Percentiles rank a stretch among this genome's conserved stretches.
Conservation (phyloP, 2,797 vertebrate genomes). For the Pipistrellus nathusii region DNA sequence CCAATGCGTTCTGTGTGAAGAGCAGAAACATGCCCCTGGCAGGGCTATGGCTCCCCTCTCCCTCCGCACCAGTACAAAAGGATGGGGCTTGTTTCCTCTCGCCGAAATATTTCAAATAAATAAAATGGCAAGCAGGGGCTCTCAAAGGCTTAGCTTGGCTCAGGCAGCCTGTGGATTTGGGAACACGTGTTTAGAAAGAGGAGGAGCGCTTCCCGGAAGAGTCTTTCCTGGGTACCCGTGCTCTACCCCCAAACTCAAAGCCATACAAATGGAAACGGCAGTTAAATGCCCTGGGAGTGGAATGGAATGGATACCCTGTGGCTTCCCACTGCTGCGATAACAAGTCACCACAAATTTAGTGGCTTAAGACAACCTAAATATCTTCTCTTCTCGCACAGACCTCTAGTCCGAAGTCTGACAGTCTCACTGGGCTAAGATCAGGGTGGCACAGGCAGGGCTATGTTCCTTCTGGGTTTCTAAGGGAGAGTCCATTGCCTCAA, state of each 20-base stretch:
- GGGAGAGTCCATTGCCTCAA: neutral
- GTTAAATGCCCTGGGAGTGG: neutral
- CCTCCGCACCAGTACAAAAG: neutral
- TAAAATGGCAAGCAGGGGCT: neutral
- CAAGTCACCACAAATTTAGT: neutral
- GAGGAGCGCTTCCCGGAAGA: slow-evolving; percentile 1
- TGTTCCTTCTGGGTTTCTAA: neutral
- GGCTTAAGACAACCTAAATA: neutral
- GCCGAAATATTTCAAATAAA: neutral
- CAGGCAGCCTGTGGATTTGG: neutral
- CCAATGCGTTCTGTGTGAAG: neutral
- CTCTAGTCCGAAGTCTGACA: neutral
- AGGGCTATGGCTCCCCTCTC: neutral
- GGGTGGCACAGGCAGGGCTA: neutral
- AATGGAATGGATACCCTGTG: neutral
- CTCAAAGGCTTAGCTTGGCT: neutral
- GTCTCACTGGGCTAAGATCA: neutral
- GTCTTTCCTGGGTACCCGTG: slow-evolving; percentile 19
- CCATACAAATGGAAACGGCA: slow-evolving; percentile 28
- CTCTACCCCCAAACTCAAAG: neutral
- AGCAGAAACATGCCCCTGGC: neutral
- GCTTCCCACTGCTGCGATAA: neutral
- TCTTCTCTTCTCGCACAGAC: neutral
- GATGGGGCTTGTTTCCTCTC: neutral
- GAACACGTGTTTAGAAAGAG: neutral